A percentile compares a stretch with the other conserved stretches of the same genome.
phyloP scores from a whole-genome alignment of 2,113 vertebrate species.

The Cololabis saira region DNA sequence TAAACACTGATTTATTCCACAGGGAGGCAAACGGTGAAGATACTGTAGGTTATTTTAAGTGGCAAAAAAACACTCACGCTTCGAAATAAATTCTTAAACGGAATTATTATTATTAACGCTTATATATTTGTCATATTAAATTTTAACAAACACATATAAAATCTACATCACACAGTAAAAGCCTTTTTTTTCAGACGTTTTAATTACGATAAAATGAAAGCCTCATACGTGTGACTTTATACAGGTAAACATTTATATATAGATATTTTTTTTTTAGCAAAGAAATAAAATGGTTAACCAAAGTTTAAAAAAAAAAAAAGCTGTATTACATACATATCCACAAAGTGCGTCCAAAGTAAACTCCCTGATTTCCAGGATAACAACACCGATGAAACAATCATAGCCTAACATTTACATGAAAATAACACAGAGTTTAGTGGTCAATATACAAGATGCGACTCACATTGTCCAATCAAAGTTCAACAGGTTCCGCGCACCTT shows the following conservation, averaged over 20 bases:
- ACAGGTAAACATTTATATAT: constrained; percentile 99
- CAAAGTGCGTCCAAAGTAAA: constrained; percentile 99
- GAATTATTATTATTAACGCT: background rate
- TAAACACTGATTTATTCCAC: constrained; percentile 94
- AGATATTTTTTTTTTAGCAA: constrained; percentile 89
- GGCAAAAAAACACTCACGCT: background rate
- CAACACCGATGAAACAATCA: constrained; percentile 89
- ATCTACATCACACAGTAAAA: constrained; percentile 70
- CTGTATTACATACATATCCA: constrained; percentile 99
- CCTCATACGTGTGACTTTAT: constrained; percentile 95
- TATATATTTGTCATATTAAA: constrained; percentile 4
- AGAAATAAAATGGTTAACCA: constrained; percentile 95
- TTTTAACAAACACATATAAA: constrained; percentile 43
- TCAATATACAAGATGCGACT: constrained; percentile 91
- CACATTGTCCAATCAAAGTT: constrained; percentile 76
- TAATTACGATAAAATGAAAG: constrained; percentile 99
- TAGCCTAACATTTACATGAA: constrained; percentile 91
- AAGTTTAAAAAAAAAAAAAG: constrained; percentile 89
- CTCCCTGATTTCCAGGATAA: constrained; percentile 98
- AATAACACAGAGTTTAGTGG: constrained; percentile 86
- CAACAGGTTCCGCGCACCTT: constrained; percentile 67
- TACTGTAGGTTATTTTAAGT: constrained; percentile 39
- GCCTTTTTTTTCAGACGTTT: constrained; percentile 86
- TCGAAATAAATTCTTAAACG: constrained; percentile 24
- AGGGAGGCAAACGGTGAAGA: constrained; percentile 77